A percentile compares a stretch with the other conserved stretches of the same genome.
phyloP scores from a whole-genome alignment of 2,797 vertebrate genomes.

The Xiphorhynchus erythropygius region DNA sequence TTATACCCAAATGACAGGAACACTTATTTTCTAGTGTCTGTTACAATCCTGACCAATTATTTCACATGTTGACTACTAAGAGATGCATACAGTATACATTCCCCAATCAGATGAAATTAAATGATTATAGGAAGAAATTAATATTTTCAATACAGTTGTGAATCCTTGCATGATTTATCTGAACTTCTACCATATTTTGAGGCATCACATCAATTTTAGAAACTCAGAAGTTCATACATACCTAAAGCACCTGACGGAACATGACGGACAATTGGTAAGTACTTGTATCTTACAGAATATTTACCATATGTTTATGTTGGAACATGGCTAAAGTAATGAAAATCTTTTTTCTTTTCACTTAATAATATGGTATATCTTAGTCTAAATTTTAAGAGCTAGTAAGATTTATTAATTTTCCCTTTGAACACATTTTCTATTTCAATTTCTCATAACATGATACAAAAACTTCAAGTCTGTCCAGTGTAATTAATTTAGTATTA shows the following conservation, averaged over 20 bases:
- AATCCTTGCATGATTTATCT: slow-evolving; percentile 36
- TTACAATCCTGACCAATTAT: neutral
- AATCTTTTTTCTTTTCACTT: neutral
- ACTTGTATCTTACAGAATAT: neutral
- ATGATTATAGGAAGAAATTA: slow-evolving; percentile 55
- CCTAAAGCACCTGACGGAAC: neutral
- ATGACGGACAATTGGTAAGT: neutral
- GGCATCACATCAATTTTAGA: slow-evolving; percentile 29
- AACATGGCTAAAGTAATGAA: neutral
- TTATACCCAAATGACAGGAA: neutral
- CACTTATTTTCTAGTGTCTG: neutral
- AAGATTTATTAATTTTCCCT: neutral
- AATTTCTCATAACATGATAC: neutral
- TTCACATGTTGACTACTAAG: slow-evolving; percentile 13
- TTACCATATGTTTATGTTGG: neutral
- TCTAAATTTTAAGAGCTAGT: neutral
- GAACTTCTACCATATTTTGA: slow-evolving; percentile 8
- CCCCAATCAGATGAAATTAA: slow-evolving; percentile 33
- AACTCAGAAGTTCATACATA: slow-evolving; percentile 41
- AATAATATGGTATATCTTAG: neutral
- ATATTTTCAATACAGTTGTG: slow-evolving; percentile 23
- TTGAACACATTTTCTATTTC: neutral
- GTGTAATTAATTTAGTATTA: neutral
- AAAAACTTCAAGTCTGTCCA: neutral
- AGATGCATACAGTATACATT: neutral